Evolutionary conservation across 2,797 vertebrate species (phyloP), one percentile per base, ranked within the genome.

Genomic region (Argyrosomus regius): DNA sequence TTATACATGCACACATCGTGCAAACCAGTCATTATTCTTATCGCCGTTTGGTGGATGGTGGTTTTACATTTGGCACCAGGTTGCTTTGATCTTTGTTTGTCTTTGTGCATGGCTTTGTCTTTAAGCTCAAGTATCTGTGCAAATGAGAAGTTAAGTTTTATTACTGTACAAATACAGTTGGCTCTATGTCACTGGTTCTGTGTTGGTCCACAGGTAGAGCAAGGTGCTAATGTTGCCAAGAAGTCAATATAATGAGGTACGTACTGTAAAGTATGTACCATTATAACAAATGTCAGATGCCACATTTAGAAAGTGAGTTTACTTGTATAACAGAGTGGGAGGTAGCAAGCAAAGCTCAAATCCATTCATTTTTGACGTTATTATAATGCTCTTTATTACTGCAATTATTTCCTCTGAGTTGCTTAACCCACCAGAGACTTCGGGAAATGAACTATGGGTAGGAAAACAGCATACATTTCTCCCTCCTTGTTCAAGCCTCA

Each of bases 381-480:
- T 87, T 80, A 83, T 61, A 82, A 62, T n/a, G 28, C 20, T 86
- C 49, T 83, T 86, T 83, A 84, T 81, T 75, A 73, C 62, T 46
- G 18, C 43, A 83, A 79, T 89, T 74, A 86, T 81, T 81, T 83
- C 74, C 70, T 84, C 52, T 6, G 49, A 49, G 62, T 49, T 81
- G 61, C 52, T 71, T 63, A 87, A 87, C 68, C 75, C 85, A 76
- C 83, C 77, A 58, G 75, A 89, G 88, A 89, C 72, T 20, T 43
- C 3, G 17, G 31, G 70, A 54, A 72, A 83, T 80, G 59, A 85
- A 77, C 59, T 78, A 70, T 31, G 46, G 49, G 74, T 35, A 56
- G 53, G 3, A 17, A 75, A 63, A 68, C 39, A 22, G 43, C 22
- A 56, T 28, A 28, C 64, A 80, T 66, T n/a, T 82, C 66, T 82